Evolutionary conservation across 2,113 vertebrate genomes (phyloP).

Genomic region (Phrynocephalus versicolor): DNA sequence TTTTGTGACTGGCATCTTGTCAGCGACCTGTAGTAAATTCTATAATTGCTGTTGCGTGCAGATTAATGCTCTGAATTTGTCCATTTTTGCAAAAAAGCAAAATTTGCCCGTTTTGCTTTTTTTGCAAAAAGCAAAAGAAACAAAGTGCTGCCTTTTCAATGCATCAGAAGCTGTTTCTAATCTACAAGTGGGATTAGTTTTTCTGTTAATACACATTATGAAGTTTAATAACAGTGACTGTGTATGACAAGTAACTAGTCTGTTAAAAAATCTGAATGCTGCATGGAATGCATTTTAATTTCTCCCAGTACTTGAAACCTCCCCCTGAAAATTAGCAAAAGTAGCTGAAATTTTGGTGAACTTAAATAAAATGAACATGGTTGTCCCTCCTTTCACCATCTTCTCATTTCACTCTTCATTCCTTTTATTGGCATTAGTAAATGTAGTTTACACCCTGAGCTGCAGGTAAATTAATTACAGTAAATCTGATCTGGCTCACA

Average conservation of each 20-base stretch:
- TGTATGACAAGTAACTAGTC: background rate
- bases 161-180: background rate
- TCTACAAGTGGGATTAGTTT: background rate
- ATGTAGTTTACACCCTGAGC: background rate
- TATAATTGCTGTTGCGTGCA: too few relatives aligned
- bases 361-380: background rate
- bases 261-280: background rate
- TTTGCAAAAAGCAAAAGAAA: background rate
- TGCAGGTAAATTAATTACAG: slow-evolving; percentile 26
- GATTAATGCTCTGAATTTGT: too few relatives aligned
- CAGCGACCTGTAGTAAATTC: too few relatives aligned
- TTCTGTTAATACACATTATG: fast-evolving
- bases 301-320: background rate
- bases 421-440: slow-evolving; percentile 1
- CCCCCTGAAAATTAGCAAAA: background rate
- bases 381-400: background rate
- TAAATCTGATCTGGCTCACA: slow-evolving; percentile 2
- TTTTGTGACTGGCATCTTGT: too few relatives aligned
- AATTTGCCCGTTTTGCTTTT: too few relatives aligned
- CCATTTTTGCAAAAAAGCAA: background rate
- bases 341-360: background rate
- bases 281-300: background rate
- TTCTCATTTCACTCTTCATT: background rate
- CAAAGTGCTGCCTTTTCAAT: background rate
- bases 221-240: background rate